Base-by-base conservation (phyloP, 2,888 invertebrate genomes). In the Pheosia tremula region DNA sequence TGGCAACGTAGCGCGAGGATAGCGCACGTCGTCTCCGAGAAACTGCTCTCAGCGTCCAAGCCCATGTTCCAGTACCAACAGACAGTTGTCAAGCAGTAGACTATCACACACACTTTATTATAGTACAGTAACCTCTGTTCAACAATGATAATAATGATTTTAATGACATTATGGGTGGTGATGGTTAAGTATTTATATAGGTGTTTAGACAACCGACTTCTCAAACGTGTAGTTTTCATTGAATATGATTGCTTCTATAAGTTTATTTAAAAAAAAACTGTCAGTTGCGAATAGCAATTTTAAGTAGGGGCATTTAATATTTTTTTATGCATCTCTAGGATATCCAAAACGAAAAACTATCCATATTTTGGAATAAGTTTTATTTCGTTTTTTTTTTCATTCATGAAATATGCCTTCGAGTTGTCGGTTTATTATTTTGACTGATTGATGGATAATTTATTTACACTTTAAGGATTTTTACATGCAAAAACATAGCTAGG, bases 1-100 rank as follows among this genome's bases (percentile, higher is more conserved):
- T 97, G 97, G 97, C 96, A 95, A 75, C 95, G 97, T 69, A 97
- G 97, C 74, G 96, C 97, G 0, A 96, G 97, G 84, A 97, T 98
- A 74, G 97, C 97, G 13, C 96, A 97, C 75, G 95, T 98, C 52
- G 97, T 98, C 4, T 97, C 97, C 0, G 96, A 97, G 83, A 97
- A 97, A 89, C 91, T 98, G 50, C 95, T 89, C 54, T 85, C 89
- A 10, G 94, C 89, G 3, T 94, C 94, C 13, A 92, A 89, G 63
- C 93, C 94, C 0, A 92, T 94, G 91, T 93, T 93, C 68, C 77
- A 82, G 10, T 24, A 45, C 24, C 80, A 84, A 6, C 86, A 87
- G 57, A 79, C 76, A 41, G 84, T 85, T 38, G 81, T 84, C 24
- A 81, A 77, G 61, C 80, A 83, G 68, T 84, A 83, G 68, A 68